A percentile compares a stretch with the other conserved stretches of the same genome.
These are phyloP conservation scores for Emydocephalus ijimae DNA, from an alignment of 2,113 vertebrate genomes.

Conservation along the genomic window DNA sequence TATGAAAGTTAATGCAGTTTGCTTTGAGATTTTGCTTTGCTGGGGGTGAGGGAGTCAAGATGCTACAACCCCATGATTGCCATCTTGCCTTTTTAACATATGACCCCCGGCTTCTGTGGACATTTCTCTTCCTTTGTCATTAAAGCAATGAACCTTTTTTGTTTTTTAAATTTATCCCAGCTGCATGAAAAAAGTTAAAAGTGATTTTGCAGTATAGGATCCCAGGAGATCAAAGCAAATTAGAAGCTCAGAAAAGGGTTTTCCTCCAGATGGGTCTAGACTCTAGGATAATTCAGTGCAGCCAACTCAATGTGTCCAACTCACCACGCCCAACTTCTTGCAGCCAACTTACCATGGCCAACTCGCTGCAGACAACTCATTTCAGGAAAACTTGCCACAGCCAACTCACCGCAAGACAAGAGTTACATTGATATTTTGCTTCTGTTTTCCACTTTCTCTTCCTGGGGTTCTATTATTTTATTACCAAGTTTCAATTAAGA, in stretches of 20 bases:
- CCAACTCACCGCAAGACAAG: not conserved
- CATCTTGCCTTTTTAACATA: not conserved
- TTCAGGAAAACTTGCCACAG: not conserved
- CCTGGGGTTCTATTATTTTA: too few species aligned
- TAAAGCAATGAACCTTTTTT: not conserved
- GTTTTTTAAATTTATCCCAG: not conserved
- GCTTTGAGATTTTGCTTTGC: not conserved
- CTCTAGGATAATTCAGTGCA: not conserved
- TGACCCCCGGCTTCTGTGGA: not conserved
- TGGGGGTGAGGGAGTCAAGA: not conserved
- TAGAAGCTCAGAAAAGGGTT: not conserved
- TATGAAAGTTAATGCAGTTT: not conserved
- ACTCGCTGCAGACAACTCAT: not conserved
- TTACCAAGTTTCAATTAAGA: too few species aligned
- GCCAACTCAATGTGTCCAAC: not conserved
- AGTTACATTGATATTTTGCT: not conserved
- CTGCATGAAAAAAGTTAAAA: not conserved
- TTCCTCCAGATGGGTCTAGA: not conserved
- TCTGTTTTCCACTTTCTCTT: too few species aligned
- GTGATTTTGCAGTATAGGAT: not conserved
- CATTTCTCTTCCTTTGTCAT: not conserved
- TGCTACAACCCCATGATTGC: not conserved
- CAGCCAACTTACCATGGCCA: not conserved
- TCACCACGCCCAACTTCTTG: not conserved
- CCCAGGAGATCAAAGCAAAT: not conserved